Evolutionary conservation across 2,888 invertebrate species (phyloP), one percentile per base, ranked within the genome.

Genomic region (Tricholauxania praeusta): DNA sequence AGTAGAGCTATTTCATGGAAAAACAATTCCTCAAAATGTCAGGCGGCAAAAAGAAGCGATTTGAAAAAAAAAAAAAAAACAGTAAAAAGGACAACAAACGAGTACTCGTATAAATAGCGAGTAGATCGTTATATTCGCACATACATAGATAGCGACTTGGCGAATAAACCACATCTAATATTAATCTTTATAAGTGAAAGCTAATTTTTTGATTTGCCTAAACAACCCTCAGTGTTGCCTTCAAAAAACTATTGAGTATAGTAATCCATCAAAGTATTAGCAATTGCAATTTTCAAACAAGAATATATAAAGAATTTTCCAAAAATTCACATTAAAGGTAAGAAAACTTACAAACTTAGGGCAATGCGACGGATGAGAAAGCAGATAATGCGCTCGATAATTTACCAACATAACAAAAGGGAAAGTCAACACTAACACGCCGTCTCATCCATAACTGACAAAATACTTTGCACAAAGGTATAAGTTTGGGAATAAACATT

Each of bases 181-280:
- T 22, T 22, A 22, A 1, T 22, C 22, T 3, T 22, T 22, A 22
- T 22, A 3, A 22, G 3, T 22, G 22, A 2, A 22, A 22, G 22
- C 22, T 22, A 39, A 39, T 39, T 39, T 39, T n/a, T 39, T 39
- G 39, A 6, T 39, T 39, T 39, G 10, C 10, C 7, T 39, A 39
- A 39, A 10, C 39, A 10, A 39, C 39, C 10, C 39, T 39, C 10
- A 39, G 39, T 39, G 39, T 39, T 7, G 39, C 1, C 39, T 1
- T 39, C 39, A 39, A 39, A 39, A 10, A 39, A 10, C 1, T 1
- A 39, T 2, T 64, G 64, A 64, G 28, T 51, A 64, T 28, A 28
- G 8, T 64, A 51, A 64, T 64, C 64, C 64, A 64, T 64, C 64
- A 64, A 49, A 51, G 64, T 51, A 64, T 64, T 64, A 64, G 51